Base-by-base conservation (phyloP, 2,113 vertebrate genomes). In the Murina feae region DNA sequence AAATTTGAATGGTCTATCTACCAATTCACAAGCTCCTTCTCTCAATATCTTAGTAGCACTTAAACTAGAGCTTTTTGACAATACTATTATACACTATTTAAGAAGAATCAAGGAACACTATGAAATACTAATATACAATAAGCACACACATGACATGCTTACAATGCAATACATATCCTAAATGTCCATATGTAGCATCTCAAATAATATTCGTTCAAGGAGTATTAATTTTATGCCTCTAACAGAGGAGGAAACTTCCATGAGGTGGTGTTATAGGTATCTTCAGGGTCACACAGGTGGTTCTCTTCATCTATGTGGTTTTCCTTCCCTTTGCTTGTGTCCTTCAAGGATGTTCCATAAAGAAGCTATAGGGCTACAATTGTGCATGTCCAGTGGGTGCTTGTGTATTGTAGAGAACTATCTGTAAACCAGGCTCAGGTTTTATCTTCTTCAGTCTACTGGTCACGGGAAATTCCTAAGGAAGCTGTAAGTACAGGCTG, bases 351-450 rank as follows among this genome's bases (percentile, higher is more conserved):
- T 47, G 20, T 16, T 1, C 4, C 23, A 13, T 25, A 60, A 44
- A 82, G 6, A 2, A 47, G 1, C 1, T 20, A 0, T 7, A 28
- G 2, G 28, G 11, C 20, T 44, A 1, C 3, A 71, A 21, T 16
- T 76, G 6, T 51, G 13, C 9, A 25, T 6, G 69, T 60, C 17
- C 14, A 37, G 1, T 35, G 5, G 1, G 2, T 16, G 4, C 23
- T 1, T 16, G 10, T 2, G 6, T 28, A 7, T 35, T 18, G 11
- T 5, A 35, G 28, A 68, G 20, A 37, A 51, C 12, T n/a, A 51
- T 37, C 6, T 75, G 1, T n/a, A 76, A 80, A 58, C 13, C 9
- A 75, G 14, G 7, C 23, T 86, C 21, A 23, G 9, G 0, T 30
- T 71, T 58, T 69, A 8, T 81, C 16, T 32, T 35, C 30, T 4